Evolutionary conservation across 30 jellyfish, hydroid and myxozoan genomes (phyloP).

Genomic region (Morbakka virulenta): DNA sequence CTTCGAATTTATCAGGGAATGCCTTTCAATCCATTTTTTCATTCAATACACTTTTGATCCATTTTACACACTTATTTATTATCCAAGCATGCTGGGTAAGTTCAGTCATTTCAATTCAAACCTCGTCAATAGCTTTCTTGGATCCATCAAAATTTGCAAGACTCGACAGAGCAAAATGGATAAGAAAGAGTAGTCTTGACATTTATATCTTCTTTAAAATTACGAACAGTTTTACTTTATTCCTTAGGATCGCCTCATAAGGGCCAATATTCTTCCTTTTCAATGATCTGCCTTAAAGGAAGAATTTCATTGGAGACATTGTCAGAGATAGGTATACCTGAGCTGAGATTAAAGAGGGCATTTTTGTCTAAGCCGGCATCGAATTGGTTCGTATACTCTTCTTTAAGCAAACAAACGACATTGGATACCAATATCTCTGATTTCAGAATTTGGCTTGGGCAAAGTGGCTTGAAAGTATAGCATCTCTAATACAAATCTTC

Average conservation of each 20-base stretch:
- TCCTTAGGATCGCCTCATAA: no score
- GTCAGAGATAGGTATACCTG: slow-evolving; percentile 24
- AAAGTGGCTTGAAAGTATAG: neutral
- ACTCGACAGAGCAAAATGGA: no score
- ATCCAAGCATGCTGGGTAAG: no score
- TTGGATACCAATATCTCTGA: slow-evolving; percentile 10
- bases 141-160: no score
- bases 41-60: no score
- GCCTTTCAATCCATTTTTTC: neutral
- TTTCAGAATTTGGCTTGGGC: slow-evolving; percentile 22
- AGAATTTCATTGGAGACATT: neutral
- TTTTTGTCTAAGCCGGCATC: slow-evolving; percentile 16
- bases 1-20: neutral
- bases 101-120: no score
- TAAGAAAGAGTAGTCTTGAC: no score
- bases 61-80: no score
- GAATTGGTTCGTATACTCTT: slow-evolving; percentile 39
- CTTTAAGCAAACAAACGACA: slow-evolving; percentile 21
- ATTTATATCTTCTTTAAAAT: no score
- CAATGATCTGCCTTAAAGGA: slow-evolving; percentile 5
- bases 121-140: no score
- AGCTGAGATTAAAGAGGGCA: slow-evolving; percentile 16
- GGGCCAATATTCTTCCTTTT: no score
- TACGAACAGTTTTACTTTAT: no score
- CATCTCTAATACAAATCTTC: neutral